Evolutionary conservation across 1,140 invertebrate genomes (phyloP), one percentile per base, ranked within the genome.

Genomic region (Zaprionus africanus): DNA sequence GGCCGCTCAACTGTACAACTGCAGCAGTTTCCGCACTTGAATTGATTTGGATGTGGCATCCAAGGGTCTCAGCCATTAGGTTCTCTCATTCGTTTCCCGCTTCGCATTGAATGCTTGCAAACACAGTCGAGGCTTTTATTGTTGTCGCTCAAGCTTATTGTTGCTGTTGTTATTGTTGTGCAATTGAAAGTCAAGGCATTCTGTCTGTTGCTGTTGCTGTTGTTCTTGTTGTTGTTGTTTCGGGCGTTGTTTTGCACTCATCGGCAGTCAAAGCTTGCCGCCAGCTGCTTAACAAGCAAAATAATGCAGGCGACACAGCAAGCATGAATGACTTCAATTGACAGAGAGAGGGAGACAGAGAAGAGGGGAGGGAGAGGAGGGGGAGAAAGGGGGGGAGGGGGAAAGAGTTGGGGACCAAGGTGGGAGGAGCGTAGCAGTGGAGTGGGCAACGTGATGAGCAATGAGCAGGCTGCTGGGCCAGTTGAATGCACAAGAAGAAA

Each of bases 101-200:
- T 38, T 62, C 41, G 43, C 80, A 75, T 76, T 68, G 66, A 71
- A 54, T 68, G 34, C 57, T 41, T 22, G 31, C 53, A 56, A 70
- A 58, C 38, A 53, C 38, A 26, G 26, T 22, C 34, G 79, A 72
- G 71, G 76, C 82, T 79, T 85, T 85, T 87, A 85, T 86, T 86
- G 82, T 49, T 76, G 54, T 26, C 43, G 22, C 17, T 73, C 53
- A 49, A 58, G 34, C 26, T 17, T 56, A n/a, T 31, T 70, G 24
- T 41, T 31, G 58, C 17, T 70, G 31, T 49, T 56, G 17, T 46
- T 63, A 70, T 75, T 64, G 61, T 78, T 85, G 82, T 85, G 82
- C 83, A 83, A 83, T 87, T 88, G 83, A 88, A 88, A 87, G 81
- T 87, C 81, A 88, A 84, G 84, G 78, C 81, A 88, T 83, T 81